Evolutionary conservation across 1,140 invertebrate species (phyloP).

Genomic region (Dolichoris vasculosae): DNA sequence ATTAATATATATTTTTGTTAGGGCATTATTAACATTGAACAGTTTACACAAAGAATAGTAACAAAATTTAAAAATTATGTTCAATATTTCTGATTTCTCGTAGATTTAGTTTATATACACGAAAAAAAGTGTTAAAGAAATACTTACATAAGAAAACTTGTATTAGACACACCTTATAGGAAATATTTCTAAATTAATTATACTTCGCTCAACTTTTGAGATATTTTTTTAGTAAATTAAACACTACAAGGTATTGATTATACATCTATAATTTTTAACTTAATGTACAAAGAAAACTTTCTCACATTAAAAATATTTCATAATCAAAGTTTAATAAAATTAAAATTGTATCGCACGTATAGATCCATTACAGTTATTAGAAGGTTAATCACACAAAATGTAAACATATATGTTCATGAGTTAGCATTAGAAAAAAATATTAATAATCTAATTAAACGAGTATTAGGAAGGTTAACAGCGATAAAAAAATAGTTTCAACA

Average conservation of each 20-base stretch:
- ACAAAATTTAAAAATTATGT: background rate
- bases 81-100: background rate
- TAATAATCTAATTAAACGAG: background rate
- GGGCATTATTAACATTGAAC: no score
- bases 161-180: conserved; percentile 17
- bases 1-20: no score
- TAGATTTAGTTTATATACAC: background rate
- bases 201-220: background rate
- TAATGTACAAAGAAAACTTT: background rate
- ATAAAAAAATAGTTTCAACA: background rate
- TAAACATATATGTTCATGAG: no score
- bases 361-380: no score
- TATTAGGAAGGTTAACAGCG: background rate
- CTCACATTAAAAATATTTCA: background rate
- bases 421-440: background rate
- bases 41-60: background rate
- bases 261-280: background rate
- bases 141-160: conserved; percentile 16
- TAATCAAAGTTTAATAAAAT: background rate
- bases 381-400: no score
- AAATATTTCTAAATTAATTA: conserved; percentile 28
- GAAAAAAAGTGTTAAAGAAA: background rate
- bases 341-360: background rate
- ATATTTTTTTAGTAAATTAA: background rate
- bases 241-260: background rate